Conservation (phyloP, 1,140 invertebrate genomes). For the Polyergus mexicanus region DNA sequence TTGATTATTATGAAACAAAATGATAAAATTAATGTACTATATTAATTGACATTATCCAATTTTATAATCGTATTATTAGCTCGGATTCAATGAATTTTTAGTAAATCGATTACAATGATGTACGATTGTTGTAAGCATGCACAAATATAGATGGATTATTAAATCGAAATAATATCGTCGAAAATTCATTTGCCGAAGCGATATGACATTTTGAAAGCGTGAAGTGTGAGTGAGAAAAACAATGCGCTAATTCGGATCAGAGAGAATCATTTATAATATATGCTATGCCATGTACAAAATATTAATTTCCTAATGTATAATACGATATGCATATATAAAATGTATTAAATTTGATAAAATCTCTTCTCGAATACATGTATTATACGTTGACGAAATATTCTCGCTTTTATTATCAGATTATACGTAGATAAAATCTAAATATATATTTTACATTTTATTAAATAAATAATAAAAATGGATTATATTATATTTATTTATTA, state of each 20-base stretch:
- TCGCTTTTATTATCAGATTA: conserved; percentile 16
- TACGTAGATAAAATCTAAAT: not conserved
- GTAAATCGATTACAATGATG: conserved; percentile 40
- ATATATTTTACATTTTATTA: conserved; percentile 28
- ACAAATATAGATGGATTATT: conserved; percentile 43
- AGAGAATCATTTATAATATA: conserved; percentile 30
- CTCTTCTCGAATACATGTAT: conserved; percentile 3
- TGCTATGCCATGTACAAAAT: not conserved
- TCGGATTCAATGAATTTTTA: conserved; percentile 39
- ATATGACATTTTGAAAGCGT: conserved; percentile 46
- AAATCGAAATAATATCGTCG: conserved; percentile 34
- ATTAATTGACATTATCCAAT: conserved; percentile 18
- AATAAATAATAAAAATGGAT: not conserved
- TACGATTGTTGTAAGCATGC: not conserved
- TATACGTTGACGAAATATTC: conserved; percentile 22
- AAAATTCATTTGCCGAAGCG: conserved; percentile 24
- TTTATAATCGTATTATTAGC: conserved; percentile 48
- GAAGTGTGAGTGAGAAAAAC: conserved; percentile 33
- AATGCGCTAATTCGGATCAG: conserved; percentile 45
- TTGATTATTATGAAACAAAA: not conserved
- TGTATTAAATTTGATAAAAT: conserved; percentile 45
- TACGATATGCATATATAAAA: conserved; percentile 2
- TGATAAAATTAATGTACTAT: not conserved
- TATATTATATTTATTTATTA: not conserved
- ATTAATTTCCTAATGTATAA: conserved; percentile 47